phyloP scores from a whole-genome alignment of 2,888 invertebrate genomes.

The Netelia virgata region DNA sequence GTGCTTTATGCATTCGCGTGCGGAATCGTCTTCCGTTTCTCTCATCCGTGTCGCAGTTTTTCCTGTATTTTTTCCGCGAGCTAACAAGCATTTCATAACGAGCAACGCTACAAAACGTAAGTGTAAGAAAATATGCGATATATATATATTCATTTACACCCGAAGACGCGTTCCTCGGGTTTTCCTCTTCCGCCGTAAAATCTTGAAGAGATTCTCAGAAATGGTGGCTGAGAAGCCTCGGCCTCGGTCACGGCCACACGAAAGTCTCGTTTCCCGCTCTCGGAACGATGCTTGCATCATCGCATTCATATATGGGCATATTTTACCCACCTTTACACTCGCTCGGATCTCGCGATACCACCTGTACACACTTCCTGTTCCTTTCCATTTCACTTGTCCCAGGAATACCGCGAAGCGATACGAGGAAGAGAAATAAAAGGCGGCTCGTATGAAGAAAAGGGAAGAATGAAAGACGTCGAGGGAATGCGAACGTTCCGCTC shows the following conservation, averaged over 20 bases:
- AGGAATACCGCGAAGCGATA: constrained; percentile 2
- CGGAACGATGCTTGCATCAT: constrained; percentile 23
- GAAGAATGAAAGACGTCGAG: constrained; percentile 17
- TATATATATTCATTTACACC: constrained; percentile 15
- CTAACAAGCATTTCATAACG: constrained; percentile 33
- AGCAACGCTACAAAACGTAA: constrained; percentile 20
- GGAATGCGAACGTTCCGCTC: constrained; percentile 14
- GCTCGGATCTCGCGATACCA: constrained; percentile 18
- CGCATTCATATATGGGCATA: constrained; percentile 15
- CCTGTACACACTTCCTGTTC: constrained; percentile 37
- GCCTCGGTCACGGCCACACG: constrained; percentile 50
- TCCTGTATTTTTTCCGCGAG: constrained; percentile 32
- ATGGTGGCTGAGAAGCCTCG: constrained; percentile 9
- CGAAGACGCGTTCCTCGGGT: constrained; percentile 45
- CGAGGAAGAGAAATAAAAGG: background rate
- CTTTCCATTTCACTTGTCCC: constrained; percentile 46
- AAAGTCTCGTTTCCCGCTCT: constrained; percentile 25
- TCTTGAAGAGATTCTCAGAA: constrained; percentile 48
- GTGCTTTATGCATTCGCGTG: constrained; percentile 12
- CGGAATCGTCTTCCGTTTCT: constrained; percentile 25
- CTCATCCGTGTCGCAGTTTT: constrained; percentile 21
- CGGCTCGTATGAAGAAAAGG: background rate
- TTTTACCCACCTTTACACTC: constrained; percentile 6
- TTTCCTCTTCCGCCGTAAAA: constrained; percentile 56
- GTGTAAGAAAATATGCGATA: constrained; percentile 12